Evolutionary conservation across 2,888 invertebrate genomes (phyloP).

Genomic region (Syrista parreyssii): DNA sequence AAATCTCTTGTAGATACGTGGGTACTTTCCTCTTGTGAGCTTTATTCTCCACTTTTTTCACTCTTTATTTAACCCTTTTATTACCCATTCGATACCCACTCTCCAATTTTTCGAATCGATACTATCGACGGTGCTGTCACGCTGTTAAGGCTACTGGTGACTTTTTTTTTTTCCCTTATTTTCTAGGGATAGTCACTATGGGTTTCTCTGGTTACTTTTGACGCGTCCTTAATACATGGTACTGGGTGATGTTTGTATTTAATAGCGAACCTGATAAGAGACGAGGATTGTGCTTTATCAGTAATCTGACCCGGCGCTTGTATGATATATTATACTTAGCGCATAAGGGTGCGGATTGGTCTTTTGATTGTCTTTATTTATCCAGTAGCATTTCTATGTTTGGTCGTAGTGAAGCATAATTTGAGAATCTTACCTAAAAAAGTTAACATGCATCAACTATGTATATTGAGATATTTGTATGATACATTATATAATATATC

Average conservation of each 20-base stretch:
- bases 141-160: neutral
- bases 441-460: neutral
- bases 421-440: neutral
- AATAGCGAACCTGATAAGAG: neutral
- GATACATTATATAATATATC: no score
- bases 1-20: neutral
- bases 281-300: neutral
- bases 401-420: neutral
- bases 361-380: neutral
- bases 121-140: neutral
- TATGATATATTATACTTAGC: neutral
- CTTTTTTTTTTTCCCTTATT: neutral
- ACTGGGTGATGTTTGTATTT: neutral
- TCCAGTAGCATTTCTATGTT: neutral
- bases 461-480: neutral
- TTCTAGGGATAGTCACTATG: neutral
- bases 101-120: neutral
- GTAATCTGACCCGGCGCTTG: neutral
- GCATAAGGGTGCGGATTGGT: neutral
- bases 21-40: neutral
- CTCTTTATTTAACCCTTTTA: neutral
- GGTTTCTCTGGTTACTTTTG: neutral
- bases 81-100: neutral
- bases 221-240: neutral
- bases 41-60: neutral